phyloP scores from a whole-genome alignment of 2,797 vertebrate species.

The Rhabdophis nuchalis region DNA sequence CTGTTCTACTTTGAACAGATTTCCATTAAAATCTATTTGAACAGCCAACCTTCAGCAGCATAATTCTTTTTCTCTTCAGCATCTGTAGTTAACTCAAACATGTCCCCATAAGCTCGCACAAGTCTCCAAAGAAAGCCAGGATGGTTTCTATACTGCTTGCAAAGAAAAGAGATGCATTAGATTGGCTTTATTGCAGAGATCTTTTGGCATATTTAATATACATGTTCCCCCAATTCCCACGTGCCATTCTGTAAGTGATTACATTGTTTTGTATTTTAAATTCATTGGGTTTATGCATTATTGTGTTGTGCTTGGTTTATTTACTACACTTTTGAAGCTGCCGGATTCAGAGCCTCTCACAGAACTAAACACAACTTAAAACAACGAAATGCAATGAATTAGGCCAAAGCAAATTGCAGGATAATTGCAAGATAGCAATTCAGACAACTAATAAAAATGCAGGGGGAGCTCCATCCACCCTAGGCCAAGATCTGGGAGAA shows the following conservation, averaged over 20 bases:
- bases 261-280: not conserved
- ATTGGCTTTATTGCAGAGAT: not conserved
- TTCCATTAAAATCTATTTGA: slow-evolving; percentile 11
- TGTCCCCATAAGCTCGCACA: slow-evolving; percentile 83
- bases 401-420: not conserved
- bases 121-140: slow-evolving; percentile 87
- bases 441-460: not conserved
- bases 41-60: slow-evolving; percentile 80
- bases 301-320: not conserved
- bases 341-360: not conserved
- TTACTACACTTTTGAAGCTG: not conserved
- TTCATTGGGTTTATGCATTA: not conserved
- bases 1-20: not conserved
- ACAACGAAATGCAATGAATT: not conserved
- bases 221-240: not conserved
- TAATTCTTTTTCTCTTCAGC: slow-evolving; percentile 82
- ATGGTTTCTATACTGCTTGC: slow-evolving; percentile 78
- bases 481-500: not conserved
- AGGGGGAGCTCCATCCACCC: not conserved
- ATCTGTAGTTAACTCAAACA: slow-evolving; percentile 80
- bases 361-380: not conserved
- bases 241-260: not conserved
- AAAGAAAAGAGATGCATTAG: slow-evolving; percentile 2
- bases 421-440: not conserved
- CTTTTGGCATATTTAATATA: slow-evolving; percentile 12